phyloP scores from a whole-genome alignment of 2,797 vertebrate species.

The Enteromius fasciolatus region DNA sequence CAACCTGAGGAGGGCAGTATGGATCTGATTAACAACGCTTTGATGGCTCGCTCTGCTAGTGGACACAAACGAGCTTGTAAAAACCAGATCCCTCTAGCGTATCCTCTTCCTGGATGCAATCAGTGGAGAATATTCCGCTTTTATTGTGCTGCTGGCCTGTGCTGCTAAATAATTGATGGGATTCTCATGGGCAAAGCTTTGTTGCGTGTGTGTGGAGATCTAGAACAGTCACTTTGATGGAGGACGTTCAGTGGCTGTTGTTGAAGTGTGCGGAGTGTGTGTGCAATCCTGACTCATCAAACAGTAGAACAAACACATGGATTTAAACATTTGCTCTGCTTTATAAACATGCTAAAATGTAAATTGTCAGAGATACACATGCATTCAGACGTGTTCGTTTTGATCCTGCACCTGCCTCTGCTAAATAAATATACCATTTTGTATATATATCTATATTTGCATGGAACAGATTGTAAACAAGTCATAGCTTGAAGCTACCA shows the following conservation, averaged over 20 bases:
- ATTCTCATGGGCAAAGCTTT: constrained; percentile 57
- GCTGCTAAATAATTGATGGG: constrained; percentile 61
- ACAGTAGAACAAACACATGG: constrained; percentile 15
- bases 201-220: constrained; percentile 44
- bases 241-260: constrained; percentile 49
- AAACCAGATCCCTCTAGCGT: constrained; percentile 40
- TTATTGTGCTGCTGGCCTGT: constrained; percentile 54
- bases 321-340: constrained; percentile 24
- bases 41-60: constrained; percentile 31
- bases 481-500: background rate
- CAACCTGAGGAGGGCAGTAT: constrained; percentile 60
- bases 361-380: background rate
- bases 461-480: constrained; percentile 9
- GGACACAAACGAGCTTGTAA: constrained; percentile 45
- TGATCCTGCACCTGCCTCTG: background rate
- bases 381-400: constrained; percentile 9
- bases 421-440: constrained; percentile 12
- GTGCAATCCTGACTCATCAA: constrained; percentile 33
- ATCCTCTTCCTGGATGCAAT: constrained; percentile 40
- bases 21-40: constrained; percentile 43
- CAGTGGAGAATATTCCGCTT: constrained; percentile 50
- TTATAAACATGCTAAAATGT: constrained; percentile 24
- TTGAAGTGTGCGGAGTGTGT: constrained; percentile 16
- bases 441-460: background rate
- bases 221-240: constrained; percentile 55